Evolutionary conservation across 2,797 vertebrate genomes (phyloP).

Genomic region (Micromesistius poutassou): DNA sequence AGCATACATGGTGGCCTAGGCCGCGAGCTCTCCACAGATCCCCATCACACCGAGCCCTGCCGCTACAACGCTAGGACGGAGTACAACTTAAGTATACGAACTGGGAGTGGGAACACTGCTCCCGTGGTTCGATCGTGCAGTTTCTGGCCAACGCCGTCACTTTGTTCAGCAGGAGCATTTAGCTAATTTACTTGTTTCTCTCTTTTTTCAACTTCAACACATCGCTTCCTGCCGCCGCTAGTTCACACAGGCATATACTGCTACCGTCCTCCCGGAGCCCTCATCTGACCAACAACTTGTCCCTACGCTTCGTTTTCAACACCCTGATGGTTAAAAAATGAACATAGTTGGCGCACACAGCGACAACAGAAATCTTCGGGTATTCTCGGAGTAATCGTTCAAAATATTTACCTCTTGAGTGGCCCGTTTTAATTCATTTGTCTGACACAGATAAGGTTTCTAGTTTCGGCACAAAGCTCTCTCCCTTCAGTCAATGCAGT

Average conservation of each 20-base stretch:
- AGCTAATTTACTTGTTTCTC: constrained; percentile 73
- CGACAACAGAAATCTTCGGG: constrained; percentile 23
- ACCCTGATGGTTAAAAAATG: constrained; percentile 54
- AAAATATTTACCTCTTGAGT: constrained; percentile 75
- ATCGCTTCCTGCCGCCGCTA: constrained; percentile 66
- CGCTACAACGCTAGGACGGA: constrained; percentile 56
- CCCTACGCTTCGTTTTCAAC: constrained; percentile 57
- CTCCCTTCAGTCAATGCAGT: constrained; percentile 70
- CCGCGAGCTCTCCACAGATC: constrained; percentile 81
- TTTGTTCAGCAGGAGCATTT: constrained; percentile 61
- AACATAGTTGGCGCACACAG: constrained; percentile 34
- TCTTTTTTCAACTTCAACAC: constrained; percentile 70
- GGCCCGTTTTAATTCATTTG: constrained; percentile 81
- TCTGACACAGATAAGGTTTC: constrained; percentile 72
- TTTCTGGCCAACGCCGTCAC: constrained; percentile 55
- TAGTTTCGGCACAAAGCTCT: constrained; percentile 83
- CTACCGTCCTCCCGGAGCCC: constrained; percentile 64
- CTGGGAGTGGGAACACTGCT: constrained; percentile 19
- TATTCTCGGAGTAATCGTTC: constrained; percentile 30
- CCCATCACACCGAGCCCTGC: constrained; percentile 56
- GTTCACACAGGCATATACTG: constrained; percentile 58
- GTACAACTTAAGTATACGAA: constrained; percentile 22
- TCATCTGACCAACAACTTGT: constrained; percentile 68
- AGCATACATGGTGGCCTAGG: constrained; percentile 78
- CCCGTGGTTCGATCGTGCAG: constrained; percentile 14